Percentiles rank a stretch among this genome's conserved stretches.
Evolutionary conservation across 2,888 invertebrate genomes (phyloP).

Genomic region (Metopia argyrocephala): DNA sequence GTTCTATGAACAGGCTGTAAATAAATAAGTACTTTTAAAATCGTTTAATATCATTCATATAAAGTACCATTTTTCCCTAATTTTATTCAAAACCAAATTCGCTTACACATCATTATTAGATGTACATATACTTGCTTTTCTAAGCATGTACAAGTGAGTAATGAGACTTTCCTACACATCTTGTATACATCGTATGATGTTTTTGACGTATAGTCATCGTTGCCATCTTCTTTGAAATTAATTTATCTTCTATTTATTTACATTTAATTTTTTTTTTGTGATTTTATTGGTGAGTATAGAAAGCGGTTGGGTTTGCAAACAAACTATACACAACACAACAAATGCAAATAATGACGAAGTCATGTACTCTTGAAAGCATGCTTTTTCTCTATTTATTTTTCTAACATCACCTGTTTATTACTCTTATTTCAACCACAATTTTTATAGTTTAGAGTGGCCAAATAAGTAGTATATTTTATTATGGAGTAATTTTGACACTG

Average conservation of each 20-base stretch:
- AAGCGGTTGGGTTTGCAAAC: conserved; percentile 23
- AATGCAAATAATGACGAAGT: conserved; percentile 15
- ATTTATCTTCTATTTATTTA: too few species aligned
- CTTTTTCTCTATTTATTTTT: conserved; percentile 18
- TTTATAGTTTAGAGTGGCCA: conserved; percentile 14
- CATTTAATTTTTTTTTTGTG: background rate
- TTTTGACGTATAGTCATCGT: conserved; percentile 50
- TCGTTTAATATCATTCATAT: background rate
- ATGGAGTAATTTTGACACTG: too few species aligned
- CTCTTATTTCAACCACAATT: conserved; percentile 7
- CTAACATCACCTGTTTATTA: conserved; percentile 52
- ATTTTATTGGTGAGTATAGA: conserved; percentile 13
- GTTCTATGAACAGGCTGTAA: background rate
- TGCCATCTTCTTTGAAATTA: background rate
- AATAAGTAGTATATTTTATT: too few species aligned
- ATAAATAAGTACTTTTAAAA: background rate
- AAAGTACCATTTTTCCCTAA: background rate
- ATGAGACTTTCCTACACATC: background rate
- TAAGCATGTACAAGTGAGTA: background rate
- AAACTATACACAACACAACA: background rate
- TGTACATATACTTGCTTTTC: background rate
- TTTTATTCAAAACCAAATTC: conserved; percentile 4
- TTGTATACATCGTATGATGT: conserved; percentile 58
- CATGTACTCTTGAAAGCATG: conserved; percentile 32
- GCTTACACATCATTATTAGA: background rate